Conservation (phyloP, 2,888 invertebrate species). For the Cantharis rustica region DNA sequence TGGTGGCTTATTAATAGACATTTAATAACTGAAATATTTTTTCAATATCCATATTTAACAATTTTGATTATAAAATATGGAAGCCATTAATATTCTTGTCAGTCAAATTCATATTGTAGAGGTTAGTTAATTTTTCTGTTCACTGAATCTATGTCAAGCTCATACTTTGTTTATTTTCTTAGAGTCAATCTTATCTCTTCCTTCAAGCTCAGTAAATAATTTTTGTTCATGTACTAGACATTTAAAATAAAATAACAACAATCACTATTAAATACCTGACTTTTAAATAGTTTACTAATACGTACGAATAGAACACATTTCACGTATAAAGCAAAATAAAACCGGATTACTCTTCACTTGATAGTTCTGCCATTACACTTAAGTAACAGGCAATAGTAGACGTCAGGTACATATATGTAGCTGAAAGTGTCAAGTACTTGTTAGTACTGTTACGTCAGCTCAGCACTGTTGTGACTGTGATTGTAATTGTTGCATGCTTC, state of each 20-base stretch:
- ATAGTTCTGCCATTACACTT: background rate
- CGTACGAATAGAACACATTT: background rate
- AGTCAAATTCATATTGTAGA: conserved; percentile 17
- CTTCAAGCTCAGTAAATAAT: conserved; percentile 23
- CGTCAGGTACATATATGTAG: too few species aligned
- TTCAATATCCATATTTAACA: background rate
- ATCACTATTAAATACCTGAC: background rate
- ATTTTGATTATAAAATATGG: background rate
- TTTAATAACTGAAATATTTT: background rate
- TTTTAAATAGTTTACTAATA: background rate
- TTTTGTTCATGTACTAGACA: conserved; percentile 11
- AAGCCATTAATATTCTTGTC: conserved; percentile 23
- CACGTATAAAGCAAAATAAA: background rate
- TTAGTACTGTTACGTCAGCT: background rate
- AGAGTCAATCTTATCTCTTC: conserved; percentile 18
- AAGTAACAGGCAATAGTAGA: background rate
- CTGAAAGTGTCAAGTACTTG: background rate
- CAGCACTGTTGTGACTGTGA: background rate
- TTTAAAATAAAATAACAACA: conserved; percentile 1
- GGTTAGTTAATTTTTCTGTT: conserved; percentile 29
- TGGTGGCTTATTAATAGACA: background rate
- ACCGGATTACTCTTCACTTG: background rate
- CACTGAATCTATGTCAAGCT: conserved; percentile 26
- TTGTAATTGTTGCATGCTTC: background rate
- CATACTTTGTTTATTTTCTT: conserved; percentile 27